Percentiles rank a stretch among this genome's conserved stretches.
Evolutionary conservation across 2,797 vertebrate species (phyloP).

Genomic region (Mormyrops attenuatus): DNA sequence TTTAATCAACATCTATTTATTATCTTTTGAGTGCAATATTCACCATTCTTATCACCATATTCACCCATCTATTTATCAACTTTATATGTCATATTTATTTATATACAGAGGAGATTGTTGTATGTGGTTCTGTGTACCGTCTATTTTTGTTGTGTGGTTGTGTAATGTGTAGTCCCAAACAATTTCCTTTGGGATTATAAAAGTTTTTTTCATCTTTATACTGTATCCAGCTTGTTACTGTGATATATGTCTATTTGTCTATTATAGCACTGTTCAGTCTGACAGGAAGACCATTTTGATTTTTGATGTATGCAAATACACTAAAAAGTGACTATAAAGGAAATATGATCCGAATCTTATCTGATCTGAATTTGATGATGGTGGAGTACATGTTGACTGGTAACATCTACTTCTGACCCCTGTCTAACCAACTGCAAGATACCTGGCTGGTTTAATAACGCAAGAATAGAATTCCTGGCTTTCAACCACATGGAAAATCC

Average conservation of each 20-base stretch:
- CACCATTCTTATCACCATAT: not conserved
- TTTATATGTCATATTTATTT: not conserved
- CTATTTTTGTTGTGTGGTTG: not conserved
- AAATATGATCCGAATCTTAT: not conserved
- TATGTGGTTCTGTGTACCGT: not conserved
- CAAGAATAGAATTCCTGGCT: not conserved
- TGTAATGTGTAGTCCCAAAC: not conserved
- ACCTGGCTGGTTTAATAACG: not conserved
- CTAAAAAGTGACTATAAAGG: not conserved
- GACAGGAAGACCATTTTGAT: not conserved
- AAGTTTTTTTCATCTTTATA: not conserved
- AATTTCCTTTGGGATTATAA: not conserved
- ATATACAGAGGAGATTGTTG: not conserved
- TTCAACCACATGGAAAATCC: constrained; percentile 21
- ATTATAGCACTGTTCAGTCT: not conserved
- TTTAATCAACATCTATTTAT: not conserved
- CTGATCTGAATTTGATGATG: not conserved
- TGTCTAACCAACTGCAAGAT: not conserved
- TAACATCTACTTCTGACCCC: not conserved
- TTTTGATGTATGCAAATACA: not conserved
- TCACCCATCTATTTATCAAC: not conserved
- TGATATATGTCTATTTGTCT: not conserved
- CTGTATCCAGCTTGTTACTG: not conserved
- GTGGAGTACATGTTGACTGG: not conserved
- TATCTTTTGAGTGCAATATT: not conserved